Conservation (phyloP, 2,888 invertebrate genomes). For the Oegoconia quadripuncta region DNA sequence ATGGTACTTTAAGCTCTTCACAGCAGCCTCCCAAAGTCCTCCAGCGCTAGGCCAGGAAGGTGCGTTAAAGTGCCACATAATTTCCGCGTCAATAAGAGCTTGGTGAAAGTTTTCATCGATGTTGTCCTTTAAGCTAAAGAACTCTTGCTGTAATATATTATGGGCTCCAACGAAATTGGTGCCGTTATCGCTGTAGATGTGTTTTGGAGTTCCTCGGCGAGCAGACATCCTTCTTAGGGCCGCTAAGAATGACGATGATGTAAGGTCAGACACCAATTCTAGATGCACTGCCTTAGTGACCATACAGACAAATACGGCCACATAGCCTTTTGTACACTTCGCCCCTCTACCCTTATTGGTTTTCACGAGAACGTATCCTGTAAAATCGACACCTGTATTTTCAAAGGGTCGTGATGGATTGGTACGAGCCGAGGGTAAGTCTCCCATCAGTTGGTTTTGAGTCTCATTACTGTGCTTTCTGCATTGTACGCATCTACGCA, state of each 20-base stretch:
- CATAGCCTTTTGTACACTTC: slow-evolving; percentile 14
- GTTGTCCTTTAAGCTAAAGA: not conserved
- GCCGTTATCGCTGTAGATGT: slow-evolving; percentile 20
- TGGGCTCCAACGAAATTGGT: too few relatives aligned
- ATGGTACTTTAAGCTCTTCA: too few relatives aligned
- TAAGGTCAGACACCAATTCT: slow-evolving; percentile 14
- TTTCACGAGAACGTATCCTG: slow-evolving; percentile 11
- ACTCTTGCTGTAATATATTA: slow-evolving; percentile 7
- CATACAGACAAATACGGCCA: too few relatives aligned
- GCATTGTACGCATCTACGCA: slow-evolving; percentile 8
- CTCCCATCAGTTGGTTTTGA: slow-evolving; percentile 10
- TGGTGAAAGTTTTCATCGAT: too few relatives aligned
- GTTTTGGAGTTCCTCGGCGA: slow-evolving; percentile 13
- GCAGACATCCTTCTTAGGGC: slow-evolving; percentile 18
- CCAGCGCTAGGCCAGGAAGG: slow-evolving; percentile 3
- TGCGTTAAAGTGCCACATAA: slow-evolving; percentile 2
- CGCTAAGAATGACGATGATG: slow-evolving; percentile 19
- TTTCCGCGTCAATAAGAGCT: not conserved
- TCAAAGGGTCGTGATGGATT: slow-evolving; percentile 10
- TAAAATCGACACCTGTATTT: slow-evolving; percentile 13
- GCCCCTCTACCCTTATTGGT: slow-evolving; percentile 12
- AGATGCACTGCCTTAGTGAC: slow-evolving; percentile 12
- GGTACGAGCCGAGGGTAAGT: slow-evolving; percentile 9
- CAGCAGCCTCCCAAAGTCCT: too few relatives aligned
- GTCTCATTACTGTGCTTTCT: not conserved